These are phyloP conservation scores for Rallus limicola DNA, from an alignment of 2,113 vertebrate genomes.

Conservation along the genomic window DNA sequence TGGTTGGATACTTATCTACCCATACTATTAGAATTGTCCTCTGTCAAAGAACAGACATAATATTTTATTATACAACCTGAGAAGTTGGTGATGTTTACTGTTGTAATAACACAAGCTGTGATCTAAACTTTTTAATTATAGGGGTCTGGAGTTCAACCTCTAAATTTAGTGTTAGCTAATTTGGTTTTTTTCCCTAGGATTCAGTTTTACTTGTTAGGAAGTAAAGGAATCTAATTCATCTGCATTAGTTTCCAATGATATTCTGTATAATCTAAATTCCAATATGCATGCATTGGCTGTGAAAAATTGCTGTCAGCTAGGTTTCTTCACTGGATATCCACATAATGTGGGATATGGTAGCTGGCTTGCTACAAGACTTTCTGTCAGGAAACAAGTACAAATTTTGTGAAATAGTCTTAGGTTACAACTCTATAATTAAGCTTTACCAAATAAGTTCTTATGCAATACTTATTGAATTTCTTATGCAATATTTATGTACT, in stretches of 20 bases:
- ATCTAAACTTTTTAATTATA: neutral
- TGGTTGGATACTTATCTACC: neutral
- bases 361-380: fast-evolving
- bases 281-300: fast-evolving
- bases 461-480: neutral
- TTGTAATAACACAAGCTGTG: neutral
- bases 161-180: neutral
- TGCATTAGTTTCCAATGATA: neutral
- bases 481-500: neutral
- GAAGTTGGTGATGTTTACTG: neutral
- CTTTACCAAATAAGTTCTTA: neutral
- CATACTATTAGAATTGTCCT: neutral
- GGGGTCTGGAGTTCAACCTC: fast-evolving
- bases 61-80: neutral
- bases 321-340: neutral
- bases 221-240: neutral
- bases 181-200: neutral
- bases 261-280: neutral
- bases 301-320: neutral
- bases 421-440: neutral
- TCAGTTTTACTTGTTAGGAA: neutral
- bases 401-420: neutral
- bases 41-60: neutral
- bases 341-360: fast-evolving
- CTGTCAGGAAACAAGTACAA: neutral